Base-by-base conservation (phyloP, 2,113 vertebrate species). In the Bubo blakistoni region DNA sequence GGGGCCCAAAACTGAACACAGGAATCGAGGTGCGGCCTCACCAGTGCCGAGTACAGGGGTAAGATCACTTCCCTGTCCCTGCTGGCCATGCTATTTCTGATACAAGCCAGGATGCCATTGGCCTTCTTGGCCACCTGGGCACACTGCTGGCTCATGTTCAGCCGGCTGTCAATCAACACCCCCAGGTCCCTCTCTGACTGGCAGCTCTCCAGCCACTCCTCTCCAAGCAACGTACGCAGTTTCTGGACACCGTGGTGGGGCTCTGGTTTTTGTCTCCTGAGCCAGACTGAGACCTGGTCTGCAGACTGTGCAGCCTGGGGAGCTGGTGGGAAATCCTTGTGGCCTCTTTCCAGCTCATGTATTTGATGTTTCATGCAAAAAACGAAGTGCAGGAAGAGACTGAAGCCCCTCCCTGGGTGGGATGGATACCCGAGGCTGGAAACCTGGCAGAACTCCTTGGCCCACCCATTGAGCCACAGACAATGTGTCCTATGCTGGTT, bases 401-500 rank as follows among this genome's bases (percentile, higher is more conserved):
- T 32, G 24, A 32, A 38, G 13, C 9, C 3, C 6, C 11, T 21
- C 9, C 16, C 19, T 1, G 34, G 10, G 18, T 29, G 27, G 34
- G 21, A 36, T 14, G n/a, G 61, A 69, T 30, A 61, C 29, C 26
- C 19, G 7, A 25, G 38, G 32, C 27, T 59, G 61, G 44, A 66
- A 42, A 70, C 6, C 1, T 0, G 0, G 14, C 61, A 70, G 40
- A 66, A 10, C 9, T 34, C 63, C n/a, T 7, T 16, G 38, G 67
- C 49, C 44, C 30, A 72, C 22, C 3, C 34, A 9, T 1, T 32
- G 24, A 87, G 55, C 15, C 30, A 27, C 2, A 16, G 44, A 16
- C 38, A 49, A 6, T 0, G 0, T 11, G 38, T 54, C n/a, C 67
- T 49, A 12, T 3, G 6, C 55, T 44, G 40, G 51, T 34, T 79